Evolutionary conservation across 1,140 invertebrate species (phyloP), one percentile per base, ranked within the genome.

Genomic region (Forficula auricularia): DNA sequence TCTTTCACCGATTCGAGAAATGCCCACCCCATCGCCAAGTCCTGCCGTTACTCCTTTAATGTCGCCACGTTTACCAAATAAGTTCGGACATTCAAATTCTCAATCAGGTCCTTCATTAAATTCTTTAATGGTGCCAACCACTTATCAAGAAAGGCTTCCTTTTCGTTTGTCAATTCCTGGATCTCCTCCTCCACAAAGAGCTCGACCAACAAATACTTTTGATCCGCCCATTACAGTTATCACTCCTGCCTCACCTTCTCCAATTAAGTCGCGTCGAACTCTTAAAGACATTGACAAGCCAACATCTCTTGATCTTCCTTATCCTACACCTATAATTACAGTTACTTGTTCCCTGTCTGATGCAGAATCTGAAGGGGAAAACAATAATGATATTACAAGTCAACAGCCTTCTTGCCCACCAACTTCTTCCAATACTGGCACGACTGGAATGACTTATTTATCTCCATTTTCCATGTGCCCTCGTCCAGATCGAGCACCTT

Each of bases 401-500:
- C 34, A 35, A 7, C 41, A 34, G 13, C 19, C 14, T n/a, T 22
- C 22, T 7, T 46, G 53, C 8, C 61, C 60, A 34, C 48, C 46
- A 2, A 53, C 33, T 12, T 22, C 13, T 4, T 36, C 46, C 14
- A 19, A 12, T 34, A n/a, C n/a, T n/a, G 44, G 10, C 30, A 44
- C 42, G 62, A 68, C 6, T 58, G 71, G 73, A 19, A 77, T 81
- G 71, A 72, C 70, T 42, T 82, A 81, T 54, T 57, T 84, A 22
- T 80, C 77, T 56, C 80, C 80, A 6, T 81, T 82, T 53, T 74
- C 76, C 1, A 75, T 79, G 64, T 70, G 72, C 18, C 65, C 71
- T 8, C 58, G 73, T 48, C 67, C 72, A 9, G 77, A 79, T 50
- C 64, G 79, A 50, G 74, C 75, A 12, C 75, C 77, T 12, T 83